These are phyloP conservation scores for Azorinus chamasolen DNA, from an alignment of 2,888 invertebrate species.

Conservation along the genomic window DNA sequence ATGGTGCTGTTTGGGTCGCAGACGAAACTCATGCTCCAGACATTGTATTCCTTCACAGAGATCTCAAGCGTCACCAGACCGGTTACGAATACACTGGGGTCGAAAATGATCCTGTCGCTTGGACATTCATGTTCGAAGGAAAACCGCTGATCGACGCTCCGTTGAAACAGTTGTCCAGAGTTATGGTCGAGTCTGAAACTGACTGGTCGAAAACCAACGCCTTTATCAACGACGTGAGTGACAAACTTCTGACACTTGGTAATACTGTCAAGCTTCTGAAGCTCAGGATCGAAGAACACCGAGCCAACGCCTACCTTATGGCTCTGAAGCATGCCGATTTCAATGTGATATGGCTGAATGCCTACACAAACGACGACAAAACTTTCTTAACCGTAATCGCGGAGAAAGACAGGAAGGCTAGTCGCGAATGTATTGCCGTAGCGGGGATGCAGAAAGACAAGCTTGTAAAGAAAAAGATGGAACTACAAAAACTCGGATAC, in stretches of 20 bases:
- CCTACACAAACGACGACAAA: conserved; percentile 66
- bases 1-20: conserved; percentile 78
- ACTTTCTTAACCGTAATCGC: conserved; percentile 78
- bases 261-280: conserved; percentile 68
- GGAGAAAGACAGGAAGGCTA: conserved; percentile 63
- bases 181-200: conserved; percentile 64
- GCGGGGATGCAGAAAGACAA: conserved; percentile 73
- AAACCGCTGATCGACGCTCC: conserved; percentile 64
- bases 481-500: conserved; percentile 73
- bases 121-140: conserved; percentile 76
- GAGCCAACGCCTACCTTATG: conserved; percentile 74
- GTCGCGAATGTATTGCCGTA: conserved; percentile 66
- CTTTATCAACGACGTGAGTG: conserved; percentile 75
- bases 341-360: conserved; percentile 79
- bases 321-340: conserved; percentile 76
- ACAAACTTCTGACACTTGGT: conserved; percentile 63
- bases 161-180: conserved; percentile 69
- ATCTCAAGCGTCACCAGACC: conserved; percentile 34
- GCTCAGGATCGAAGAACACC: conserved; percentile 79
- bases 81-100: conserved; percentile 24
- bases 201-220: conserved; percentile 67
- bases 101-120: conserved; percentile 64
- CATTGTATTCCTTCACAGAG: conserved; percentile 74
- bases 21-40: conserved; percentile 76
- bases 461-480: conserved; percentile 71